Conservation (phyloP, 1,140 invertebrate species). For the Metopolophium dirhodum region DNA sequence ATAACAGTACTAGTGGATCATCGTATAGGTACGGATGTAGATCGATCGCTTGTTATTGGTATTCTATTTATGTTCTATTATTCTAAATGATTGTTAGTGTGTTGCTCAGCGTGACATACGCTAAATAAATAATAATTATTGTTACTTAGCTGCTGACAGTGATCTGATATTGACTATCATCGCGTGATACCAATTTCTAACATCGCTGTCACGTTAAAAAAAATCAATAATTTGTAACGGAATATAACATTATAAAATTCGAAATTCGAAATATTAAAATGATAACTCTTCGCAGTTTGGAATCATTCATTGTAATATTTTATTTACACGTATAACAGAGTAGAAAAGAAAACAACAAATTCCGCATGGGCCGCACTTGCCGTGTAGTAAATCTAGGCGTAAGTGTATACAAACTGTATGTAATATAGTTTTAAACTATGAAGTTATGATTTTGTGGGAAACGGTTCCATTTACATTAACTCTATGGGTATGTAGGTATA, state of each 20-base stretch:
- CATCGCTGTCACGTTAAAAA: neutral
- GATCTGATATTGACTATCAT: neutral
- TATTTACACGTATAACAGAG: neutral
- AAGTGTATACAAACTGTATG: neutral
- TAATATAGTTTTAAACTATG: neutral
- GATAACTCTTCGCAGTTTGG: neutral
- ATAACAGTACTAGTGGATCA: too few species aligned
- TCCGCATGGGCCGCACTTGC: neutral
- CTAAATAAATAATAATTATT: neutral
- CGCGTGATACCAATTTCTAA: neutral
- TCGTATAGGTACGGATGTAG: too few species aligned
- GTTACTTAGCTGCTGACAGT: neutral
- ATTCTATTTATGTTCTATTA: too few species aligned
- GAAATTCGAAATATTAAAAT: neutral
- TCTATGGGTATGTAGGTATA: neutral
- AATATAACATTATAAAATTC: neutral
- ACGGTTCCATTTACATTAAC: neutral
- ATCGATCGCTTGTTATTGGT: too few species aligned
- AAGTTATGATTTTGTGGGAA: neutral
- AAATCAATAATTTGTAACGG: neutral
- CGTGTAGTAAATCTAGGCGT: neutral
- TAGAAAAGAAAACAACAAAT: neutral
- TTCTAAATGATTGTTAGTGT: too few species aligned
- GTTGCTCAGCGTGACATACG: too few species aligned
- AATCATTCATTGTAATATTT: neutral